These are phyloP conservation scores for Xenentodon cancila DNA, from an alignment of 2,797 vertebrate genomes.

Conservation along the genomic window DNA sequence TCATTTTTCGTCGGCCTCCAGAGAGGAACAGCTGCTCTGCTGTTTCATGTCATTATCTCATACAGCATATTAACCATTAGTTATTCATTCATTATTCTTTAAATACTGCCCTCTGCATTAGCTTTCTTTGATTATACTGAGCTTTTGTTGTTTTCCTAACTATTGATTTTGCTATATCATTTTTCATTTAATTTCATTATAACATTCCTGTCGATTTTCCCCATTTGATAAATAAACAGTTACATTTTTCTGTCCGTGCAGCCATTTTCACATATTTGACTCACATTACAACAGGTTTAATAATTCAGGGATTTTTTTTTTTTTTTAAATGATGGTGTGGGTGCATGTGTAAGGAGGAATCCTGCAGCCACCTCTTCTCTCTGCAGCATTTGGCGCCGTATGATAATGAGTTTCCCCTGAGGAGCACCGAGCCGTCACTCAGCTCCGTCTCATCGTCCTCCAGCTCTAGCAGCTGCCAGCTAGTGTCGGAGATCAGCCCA, in stretches of 20 bases:
- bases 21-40: too few species aligned
- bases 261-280: not conserved
- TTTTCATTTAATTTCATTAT: too few species aligned
- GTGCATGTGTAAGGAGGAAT: constrained; percentile 1
- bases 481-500: too few species aligned
- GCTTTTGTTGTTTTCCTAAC: too few species aligned
- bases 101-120: too few species aligned
- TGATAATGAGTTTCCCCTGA: constrained; percentile 40
- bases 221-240: not conserved
- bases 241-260: not conserved
- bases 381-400: constrained; percentile 18
- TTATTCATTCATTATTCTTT: too few species aligned
- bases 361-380: not conserved
- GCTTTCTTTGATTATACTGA: too few species aligned
- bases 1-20: too few species aligned
- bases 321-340: constrained; percentile 24
- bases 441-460: constrained; percentile 33
- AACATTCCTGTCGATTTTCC: too few species aligned
- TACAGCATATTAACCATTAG: too few species aligned
- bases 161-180: not conserved
- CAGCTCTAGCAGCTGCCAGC: constrained; percentile 47
- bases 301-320: constrained; percentile 14
- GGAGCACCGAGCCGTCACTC: constrained; percentile 40
- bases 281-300: constrained; percentile 7
- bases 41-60: too few species aligned